These are phyloP conservation scores for Chaetodon auriga DNA, from an alignment of 2,113 vertebrate genomes.

Conservation along the genomic window DNA sequence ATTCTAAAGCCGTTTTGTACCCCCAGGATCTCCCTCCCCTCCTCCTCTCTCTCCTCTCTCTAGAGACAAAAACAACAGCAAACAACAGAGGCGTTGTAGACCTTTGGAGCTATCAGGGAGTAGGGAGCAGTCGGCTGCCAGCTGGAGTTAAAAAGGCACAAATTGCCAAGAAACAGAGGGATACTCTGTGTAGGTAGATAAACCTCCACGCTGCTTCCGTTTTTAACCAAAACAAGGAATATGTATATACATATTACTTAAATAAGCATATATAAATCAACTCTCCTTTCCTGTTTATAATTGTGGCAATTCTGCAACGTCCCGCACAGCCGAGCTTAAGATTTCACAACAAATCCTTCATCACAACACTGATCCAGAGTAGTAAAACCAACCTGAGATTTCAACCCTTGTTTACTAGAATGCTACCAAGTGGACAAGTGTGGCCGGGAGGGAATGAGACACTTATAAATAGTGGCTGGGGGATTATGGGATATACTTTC, in stretches of 20 bases:
- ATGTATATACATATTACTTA: neutral
- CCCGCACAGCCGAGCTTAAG: neutral
- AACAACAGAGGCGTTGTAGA: conserved; percentile 35
- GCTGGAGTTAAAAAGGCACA: neutral
- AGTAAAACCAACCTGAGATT: neutral
- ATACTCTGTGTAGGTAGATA: neutral
- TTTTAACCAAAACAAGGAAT: neutral
- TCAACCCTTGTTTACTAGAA: conserved; percentile 9
- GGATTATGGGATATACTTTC: conserved; percentile 45
- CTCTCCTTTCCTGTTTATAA: neutral
- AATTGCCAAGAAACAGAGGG: neutral
- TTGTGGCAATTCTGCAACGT: neutral
- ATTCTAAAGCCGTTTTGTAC: conserved; percentile 22
- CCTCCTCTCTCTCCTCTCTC: conserved; percentile 5
- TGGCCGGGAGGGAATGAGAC: conserved; percentile 1
- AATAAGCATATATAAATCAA: neutral
- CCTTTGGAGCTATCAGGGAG: conserved; percentile 18
- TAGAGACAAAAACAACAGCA: conserved; percentile 22
- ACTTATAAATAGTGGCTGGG: conserved; percentile 34
- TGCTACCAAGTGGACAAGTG: neutral
- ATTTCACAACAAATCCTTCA: neutral
- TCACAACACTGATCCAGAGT: neutral
- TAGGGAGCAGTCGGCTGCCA: neutral
- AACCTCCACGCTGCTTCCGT: neutral
- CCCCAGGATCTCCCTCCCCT: conserved; percentile 5